Evolutionary conservation across 2,113 vertebrate species (phyloP).

Genomic region (Engraulis encrasicolus): DNA sequence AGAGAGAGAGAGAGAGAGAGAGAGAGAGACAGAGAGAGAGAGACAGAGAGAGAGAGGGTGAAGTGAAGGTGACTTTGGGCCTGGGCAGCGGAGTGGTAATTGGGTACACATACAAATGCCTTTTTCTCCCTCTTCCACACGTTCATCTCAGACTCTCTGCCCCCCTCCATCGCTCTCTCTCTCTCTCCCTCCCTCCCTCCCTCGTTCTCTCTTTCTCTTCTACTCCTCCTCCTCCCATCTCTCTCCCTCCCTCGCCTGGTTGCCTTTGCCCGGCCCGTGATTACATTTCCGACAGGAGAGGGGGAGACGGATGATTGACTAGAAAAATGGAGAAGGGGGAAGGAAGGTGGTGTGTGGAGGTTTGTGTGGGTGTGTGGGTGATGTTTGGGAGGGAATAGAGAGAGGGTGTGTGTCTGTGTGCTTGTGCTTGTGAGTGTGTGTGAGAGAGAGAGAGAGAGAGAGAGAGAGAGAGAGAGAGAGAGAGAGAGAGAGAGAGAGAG

Average conservation of each 20-base stretch:
- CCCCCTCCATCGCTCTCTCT: conserved; percentile 31
- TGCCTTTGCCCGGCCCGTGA: conserved; percentile 60
- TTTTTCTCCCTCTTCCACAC: conserved; percentile 63
- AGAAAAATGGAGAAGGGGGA: conserved; percentile 61
- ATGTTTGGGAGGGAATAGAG: too few species aligned
- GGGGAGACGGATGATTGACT: conserved; percentile 66
- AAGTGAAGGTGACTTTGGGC: conserved; percentile 77
- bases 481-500: too few species aligned
- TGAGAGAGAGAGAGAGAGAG: too few species aligned
- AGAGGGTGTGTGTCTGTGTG: too few species aligned
- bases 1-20: background rate
- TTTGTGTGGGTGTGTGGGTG: too few species aligned
- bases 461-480: too few species aligned
- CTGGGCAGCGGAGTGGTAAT: conserved; percentile 69
- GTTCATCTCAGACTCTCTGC: conserved; percentile 52
- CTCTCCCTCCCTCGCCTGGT: conserved; percentile 32
- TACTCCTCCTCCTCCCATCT: conserved; percentile 8
- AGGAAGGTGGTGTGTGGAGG: too few species aligned
- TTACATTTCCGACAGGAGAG: conserved; percentile 71
- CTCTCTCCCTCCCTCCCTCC: background rate
- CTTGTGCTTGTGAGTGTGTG: too few species aligned
- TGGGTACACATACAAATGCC: conserved; percentile 77
- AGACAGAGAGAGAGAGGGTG: conserved; percentile 22
- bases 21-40: conserved; percentile 27
- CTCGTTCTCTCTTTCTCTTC: background rate